These are phyloP conservation scores for Periophthalmus modestus DNA, from an alignment of 2,113 vertebrate species.

Conservation along the genomic window DNA sequence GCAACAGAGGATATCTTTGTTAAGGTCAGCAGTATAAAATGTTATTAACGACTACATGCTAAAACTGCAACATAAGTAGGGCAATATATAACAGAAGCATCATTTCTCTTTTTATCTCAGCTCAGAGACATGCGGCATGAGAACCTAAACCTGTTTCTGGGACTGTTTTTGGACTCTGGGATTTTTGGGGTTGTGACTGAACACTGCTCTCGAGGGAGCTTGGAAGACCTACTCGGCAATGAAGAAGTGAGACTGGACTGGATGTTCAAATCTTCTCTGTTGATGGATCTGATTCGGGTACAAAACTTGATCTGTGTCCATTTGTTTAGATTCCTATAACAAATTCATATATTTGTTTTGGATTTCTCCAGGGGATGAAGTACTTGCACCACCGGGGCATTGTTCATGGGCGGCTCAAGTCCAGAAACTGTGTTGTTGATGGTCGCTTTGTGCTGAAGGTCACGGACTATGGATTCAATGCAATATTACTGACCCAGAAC, in stretches of 20 bases:
- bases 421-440: constrained; percentile 92
- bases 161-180: constrained; percentile 84
- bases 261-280: constrained; percentile 97
- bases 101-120: constrained; percentile 61
- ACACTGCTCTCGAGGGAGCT: constrained; percentile 87
- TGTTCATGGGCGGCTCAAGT: constrained; percentile 89
- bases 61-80: not conserved
- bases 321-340: not conserved
- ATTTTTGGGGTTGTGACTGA: constrained; percentile 87
- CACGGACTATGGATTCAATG: constrained; percentile 87
- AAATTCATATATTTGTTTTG: not conserved
- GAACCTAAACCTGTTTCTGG: constrained; percentile 89
- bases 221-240: constrained; percentile 87
- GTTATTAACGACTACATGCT: not conserved
- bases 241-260: constrained; percentile 93
- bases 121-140: constrained; percentile 90
- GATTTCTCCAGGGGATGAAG: constrained; percentile 82
- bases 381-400: constrained; percentile 86
- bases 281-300: constrained; percentile 92
- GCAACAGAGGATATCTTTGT: constrained; percentile 80
- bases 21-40: constrained; percentile 72
- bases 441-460: constrained; percentile 93
- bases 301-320: not conserved
- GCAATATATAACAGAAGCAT: not conserved
- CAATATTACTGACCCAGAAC: constrained; percentile 79